phyloP scores from a whole-genome alignment of 2,888 invertebrate genomes.

The Conus canariensis region DNA sequence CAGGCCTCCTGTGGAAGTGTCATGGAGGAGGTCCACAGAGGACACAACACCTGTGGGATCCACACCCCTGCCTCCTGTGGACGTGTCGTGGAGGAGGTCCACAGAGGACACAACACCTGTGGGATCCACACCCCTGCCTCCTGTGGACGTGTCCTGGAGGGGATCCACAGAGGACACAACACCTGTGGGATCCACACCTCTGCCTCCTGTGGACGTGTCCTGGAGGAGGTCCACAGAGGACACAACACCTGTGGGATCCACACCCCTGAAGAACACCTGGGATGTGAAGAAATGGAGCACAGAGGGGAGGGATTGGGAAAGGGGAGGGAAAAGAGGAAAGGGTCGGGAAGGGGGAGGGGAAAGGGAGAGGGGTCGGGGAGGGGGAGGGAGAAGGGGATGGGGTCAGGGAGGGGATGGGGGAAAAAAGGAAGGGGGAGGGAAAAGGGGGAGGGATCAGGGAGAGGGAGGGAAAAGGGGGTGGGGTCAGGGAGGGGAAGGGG shows the following conservation, averaged over 20 bases:
- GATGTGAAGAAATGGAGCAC: too few species aligned
- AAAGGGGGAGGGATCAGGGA: not conserved
- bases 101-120: not conserved
- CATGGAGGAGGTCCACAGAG: not conserved
- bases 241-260: too few species aligned
- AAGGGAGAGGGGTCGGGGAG: not conserved
- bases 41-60: not conserved
- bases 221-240: not conserved
- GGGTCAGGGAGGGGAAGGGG: too few species aligned
- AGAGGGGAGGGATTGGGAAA: too few species aligned
- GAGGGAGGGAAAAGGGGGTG: too few species aligned
- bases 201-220: too few species aligned
- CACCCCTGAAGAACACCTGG: too few species aligned
- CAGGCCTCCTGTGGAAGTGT: too few species aligned
- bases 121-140: too few species aligned
- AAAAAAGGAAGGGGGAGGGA: not conserved
- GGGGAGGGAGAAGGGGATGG: not conserved
- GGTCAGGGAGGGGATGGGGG: not conserved
- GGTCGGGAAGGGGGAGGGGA: not conserved
- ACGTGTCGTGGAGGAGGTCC: not conserved
- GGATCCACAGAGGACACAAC: not conserved
- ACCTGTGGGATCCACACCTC: too few species aligned
- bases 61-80: too few species aligned
- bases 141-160: too few species aligned
- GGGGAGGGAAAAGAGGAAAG: not conserved